phyloP scores from a whole-genome alignment of 2,888 invertebrate genomes.

The Campaea margaritaria region DNA sequence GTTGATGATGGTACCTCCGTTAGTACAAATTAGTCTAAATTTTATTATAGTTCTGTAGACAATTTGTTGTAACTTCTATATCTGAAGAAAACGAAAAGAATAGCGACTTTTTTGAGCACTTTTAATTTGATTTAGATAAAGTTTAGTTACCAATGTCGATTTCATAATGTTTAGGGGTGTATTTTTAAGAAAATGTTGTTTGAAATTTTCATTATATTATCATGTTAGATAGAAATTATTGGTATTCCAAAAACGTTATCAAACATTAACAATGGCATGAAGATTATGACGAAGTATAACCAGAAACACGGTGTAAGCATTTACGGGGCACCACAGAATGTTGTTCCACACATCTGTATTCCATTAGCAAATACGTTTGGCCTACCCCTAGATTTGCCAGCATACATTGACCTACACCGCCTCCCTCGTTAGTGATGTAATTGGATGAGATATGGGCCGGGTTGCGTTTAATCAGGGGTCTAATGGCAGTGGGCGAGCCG shows the following conservation, averaged over 20 bases:
- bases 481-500: conserved; percentile 62
- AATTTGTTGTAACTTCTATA: too few species aligned
- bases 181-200: background rate
- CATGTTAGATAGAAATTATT: background rate
- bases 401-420: conserved; percentile 50
- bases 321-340: conserved; percentile 69
- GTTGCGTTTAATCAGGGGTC: conserved; percentile 72
- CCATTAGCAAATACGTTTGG: conserved; percentile 81
- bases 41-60: too few species aligned
- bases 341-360: conserved; percentile 80
- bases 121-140: too few species aligned
- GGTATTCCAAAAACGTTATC: conserved; percentile 12
- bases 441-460: conserved; percentile 59
- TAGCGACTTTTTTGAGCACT: too few species aligned
- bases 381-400: conserved; percentile 62
- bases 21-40: too few species aligned
- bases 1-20: too few species aligned
- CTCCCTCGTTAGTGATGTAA: conserved; percentile 51
- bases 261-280: conserved; percentile 15
- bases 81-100: too few species aligned
- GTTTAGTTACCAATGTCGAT: too few species aligned
- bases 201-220: too few species aligned
- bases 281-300: conserved; percentile 32
- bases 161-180: background rate
- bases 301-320: conserved; percentile 57